phyloP scores from a whole-genome alignment of 2,888 invertebrate genomes.

The Spilosoma lubricipeda region DNA sequence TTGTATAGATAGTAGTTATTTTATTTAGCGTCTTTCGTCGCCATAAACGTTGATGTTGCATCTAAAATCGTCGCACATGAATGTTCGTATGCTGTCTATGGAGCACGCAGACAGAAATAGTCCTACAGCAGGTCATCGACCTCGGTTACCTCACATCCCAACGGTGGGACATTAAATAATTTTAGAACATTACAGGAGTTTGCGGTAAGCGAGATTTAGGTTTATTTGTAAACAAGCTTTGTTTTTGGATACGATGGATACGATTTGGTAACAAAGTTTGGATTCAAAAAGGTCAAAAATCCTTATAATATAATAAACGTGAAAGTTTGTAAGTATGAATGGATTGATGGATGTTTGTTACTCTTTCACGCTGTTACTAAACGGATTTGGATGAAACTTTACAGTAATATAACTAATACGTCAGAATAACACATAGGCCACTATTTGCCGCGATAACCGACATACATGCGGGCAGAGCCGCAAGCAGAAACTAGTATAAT shows the following conservation, averaged over 20 bases:
- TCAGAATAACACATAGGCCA: no score
- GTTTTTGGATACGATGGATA: neutral
- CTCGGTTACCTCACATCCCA: conserved; percentile 61
- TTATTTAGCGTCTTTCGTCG: neutral
- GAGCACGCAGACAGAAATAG: conserved; percentile 65
- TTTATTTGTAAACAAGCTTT: neutral
- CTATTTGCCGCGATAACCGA: no score
- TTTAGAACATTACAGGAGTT: conserved; percentile 59
- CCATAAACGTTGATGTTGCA: neutral
- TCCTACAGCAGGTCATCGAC: conserved; percentile 66
- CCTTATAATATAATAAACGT: no score
- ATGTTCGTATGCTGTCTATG: conserved; percentile 39
- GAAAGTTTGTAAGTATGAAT: no score
- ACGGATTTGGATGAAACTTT: no score
- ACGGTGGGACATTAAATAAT: conserved; percentile 66
- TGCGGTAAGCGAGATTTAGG: conserved; percentile 12
- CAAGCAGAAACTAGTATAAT: no score
- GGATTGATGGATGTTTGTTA: no score
- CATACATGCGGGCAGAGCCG: no score
- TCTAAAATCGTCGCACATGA: conserved; percentile 10
- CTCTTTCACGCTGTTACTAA: no score
- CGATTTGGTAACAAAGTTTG: neutral
- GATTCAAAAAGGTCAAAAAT: no score
- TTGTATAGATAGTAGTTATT: no score
- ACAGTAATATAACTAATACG: no score